Evolutionary conservation across 2,797 vertebrate genomes (phyloP).

Genomic region (Spatula clypeata): DNA sequence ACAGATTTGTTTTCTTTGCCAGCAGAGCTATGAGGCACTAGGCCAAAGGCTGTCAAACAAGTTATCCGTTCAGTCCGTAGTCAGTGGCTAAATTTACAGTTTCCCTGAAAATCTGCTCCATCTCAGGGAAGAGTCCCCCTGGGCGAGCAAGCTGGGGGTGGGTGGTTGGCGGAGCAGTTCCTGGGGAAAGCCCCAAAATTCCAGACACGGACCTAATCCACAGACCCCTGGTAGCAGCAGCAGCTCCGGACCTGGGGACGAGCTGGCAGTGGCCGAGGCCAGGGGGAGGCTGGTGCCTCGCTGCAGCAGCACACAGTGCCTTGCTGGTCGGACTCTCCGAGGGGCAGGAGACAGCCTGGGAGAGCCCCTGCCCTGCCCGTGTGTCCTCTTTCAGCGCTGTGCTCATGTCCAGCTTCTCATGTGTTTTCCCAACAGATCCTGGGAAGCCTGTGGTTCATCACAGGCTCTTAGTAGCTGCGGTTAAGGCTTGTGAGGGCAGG

Average conservation of each 20-base stretch:
- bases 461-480: fast-evolving
- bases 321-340: fast-evolving
- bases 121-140: not conserved
- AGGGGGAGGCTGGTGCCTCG: fast-evolving
- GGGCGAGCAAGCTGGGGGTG: not conserved
- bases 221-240: fast-evolving
- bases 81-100: not conserved
- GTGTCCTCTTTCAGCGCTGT: not conserved
- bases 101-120: not conserved
- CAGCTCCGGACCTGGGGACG: fast-evolving
- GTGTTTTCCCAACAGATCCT: not conserved
- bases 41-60: constrained; percentile 74
- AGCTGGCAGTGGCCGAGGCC: fast-evolving
- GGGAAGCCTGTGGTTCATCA: not conserved
- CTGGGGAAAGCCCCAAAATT: not conserved
- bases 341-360: fast-evolving
- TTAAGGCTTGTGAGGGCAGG: not conserved
- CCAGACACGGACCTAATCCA: fast-evolving
- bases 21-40: constrained; percentile 65
- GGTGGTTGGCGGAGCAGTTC: fast-evolving
- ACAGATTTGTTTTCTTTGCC: constrained; percentile 75
- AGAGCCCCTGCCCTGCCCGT: fast-evolving
- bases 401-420: not conserved
- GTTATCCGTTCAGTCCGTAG: constrained; percentile 7
- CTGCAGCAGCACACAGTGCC: too few relatives aligned